These are phyloP conservation scores for Muscicapa striata DNA, from an alignment of 2,797 vertebrate species.

Conservation along the genomic window DNA sequence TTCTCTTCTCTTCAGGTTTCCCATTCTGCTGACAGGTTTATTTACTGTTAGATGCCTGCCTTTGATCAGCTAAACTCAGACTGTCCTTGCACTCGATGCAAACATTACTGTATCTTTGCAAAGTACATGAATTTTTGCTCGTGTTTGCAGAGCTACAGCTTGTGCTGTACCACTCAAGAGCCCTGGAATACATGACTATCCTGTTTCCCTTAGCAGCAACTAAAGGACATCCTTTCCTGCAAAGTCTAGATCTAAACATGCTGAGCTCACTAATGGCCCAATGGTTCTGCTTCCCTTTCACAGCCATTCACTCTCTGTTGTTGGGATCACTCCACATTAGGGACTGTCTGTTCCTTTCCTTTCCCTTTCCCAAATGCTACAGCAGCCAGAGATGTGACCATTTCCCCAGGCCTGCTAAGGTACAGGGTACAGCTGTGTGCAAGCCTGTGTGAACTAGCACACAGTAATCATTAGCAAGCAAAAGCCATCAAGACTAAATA, in stretches of 20 bases:
- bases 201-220: fast-evolving
- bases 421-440: background rate
- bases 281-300: background rate
- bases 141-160: background rate
- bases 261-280: background rate
- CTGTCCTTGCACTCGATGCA: background rate
- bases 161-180: background rate
- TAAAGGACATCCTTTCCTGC: background rate
- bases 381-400: background rate
- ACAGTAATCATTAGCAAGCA: background rate
- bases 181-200: background rate
- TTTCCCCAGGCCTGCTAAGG: background rate
- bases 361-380: background rate
- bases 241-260: background rate
- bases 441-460: background rate
- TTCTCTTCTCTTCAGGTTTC: background rate
- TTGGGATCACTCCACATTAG: background rate
- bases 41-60: background rate
- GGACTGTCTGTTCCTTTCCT: background rate
- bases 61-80: background rate
- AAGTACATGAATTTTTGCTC: background rate
- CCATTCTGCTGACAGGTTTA: background rate
- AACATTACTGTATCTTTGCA: background rate
- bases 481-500: background rate
- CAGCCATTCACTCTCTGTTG: background rate